A percentile compares a stretch with the other conserved stretches of the same genome.
Evolutionary conservation across 2,888 invertebrate species (phyloP).

Genomic region (Galerucella pusilla): DNA sequence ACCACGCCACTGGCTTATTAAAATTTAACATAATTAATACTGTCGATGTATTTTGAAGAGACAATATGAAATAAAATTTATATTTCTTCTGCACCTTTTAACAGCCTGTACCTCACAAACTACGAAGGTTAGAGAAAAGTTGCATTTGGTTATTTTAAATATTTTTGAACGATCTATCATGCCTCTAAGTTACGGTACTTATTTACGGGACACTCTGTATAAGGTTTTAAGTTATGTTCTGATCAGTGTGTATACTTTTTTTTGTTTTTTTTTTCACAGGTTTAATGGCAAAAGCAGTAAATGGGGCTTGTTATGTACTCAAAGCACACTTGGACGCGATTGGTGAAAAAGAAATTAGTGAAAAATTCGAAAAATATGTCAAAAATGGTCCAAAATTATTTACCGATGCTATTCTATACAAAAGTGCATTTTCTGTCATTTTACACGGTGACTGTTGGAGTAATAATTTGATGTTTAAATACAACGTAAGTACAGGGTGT

Average conservation of each 20-base stretch:
- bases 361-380: conserved; percentile 11
- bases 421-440: conserved; percentile 42
- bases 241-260: neutral
- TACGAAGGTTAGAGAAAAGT: too few relatives aligned
- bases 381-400: conserved; percentile 9
- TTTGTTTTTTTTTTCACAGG: neutral
- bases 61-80: too few relatives aligned
- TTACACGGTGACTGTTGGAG: conserved; percentile 54
- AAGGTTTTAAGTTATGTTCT: too few relatives aligned
- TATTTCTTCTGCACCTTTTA: too few relatives aligned
- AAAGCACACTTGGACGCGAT: neutral
- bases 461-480: conserved; percentile 50
- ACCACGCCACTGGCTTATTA: too few relatives aligned
- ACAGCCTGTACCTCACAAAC: too few relatives aligned
- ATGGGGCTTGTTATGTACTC: neutral
- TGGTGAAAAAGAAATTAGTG: neutral
- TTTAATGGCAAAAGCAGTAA: neutral
- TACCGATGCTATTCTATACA: neutral
- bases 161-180: too few relatives aligned
- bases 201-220: too few relatives aligned
- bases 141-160: too few relatives aligned
- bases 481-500: conserved; percentile 19
- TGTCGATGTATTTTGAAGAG: too few relatives aligned
- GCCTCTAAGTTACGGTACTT: too few relatives aligned
- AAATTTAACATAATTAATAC: too few relatives aligned